Evolutionary conservation across 2,888 invertebrate species (phyloP).

Genomic region (Cerceris ruficornis): DNA sequence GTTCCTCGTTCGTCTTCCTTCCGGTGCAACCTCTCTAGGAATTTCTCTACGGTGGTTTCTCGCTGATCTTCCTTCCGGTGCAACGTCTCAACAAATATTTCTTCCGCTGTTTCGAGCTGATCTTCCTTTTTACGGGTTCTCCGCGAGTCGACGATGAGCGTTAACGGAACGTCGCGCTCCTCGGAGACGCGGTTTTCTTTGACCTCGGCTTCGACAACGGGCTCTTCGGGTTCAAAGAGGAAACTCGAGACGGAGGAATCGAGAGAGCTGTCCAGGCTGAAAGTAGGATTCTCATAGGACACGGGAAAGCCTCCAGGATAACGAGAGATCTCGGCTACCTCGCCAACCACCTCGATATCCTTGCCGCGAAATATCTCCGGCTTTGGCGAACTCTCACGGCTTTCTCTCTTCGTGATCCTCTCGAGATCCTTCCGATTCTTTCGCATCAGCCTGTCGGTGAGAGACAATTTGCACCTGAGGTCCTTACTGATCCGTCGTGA

Average conservation of each 20-base stretch:
- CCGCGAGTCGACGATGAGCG: slow-evolving; percentile 52
- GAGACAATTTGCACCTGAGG: slow-evolving; percentile 70
- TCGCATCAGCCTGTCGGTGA: slow-evolving; percentile 65
- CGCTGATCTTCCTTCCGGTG: too few species aligned
- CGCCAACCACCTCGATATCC: slow-evolving; percentile 24
- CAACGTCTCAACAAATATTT: too few species aligned
- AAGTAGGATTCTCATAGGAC: slow-evolving; percentile 79
- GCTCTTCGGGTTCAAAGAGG: slow-evolving; percentile 55
- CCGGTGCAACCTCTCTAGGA: too few species aligned
- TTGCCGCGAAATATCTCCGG: slow-evolving; percentile 52
- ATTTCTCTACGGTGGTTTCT: too few species aligned
- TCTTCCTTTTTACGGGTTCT: background rate
- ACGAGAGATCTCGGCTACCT: background rate
- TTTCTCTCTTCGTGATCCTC: slow-evolving; percentile 14
- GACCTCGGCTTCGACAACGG: slow-evolving; percentile 11
- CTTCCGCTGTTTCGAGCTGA: too few species aligned
- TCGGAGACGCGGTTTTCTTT: background rate
- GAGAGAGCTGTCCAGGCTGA: slow-evolving; percentile 74
- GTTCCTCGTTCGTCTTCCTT: too few species aligned
- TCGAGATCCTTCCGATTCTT: slow-evolving; percentile 49
- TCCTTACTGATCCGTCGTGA: slow-evolving; percentile 67
- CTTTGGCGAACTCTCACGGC: slow-evolving; percentile 30
- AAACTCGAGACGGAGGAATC: slow-evolving; percentile 74
- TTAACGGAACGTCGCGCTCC: slow-evolving; percentile 23
- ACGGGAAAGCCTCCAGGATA: slow-evolving; percentile 1